Evolutionary conservation across 2,113 vertebrate genomes (phyloP).

Genomic region (Tamias sibiricus): DNA sequence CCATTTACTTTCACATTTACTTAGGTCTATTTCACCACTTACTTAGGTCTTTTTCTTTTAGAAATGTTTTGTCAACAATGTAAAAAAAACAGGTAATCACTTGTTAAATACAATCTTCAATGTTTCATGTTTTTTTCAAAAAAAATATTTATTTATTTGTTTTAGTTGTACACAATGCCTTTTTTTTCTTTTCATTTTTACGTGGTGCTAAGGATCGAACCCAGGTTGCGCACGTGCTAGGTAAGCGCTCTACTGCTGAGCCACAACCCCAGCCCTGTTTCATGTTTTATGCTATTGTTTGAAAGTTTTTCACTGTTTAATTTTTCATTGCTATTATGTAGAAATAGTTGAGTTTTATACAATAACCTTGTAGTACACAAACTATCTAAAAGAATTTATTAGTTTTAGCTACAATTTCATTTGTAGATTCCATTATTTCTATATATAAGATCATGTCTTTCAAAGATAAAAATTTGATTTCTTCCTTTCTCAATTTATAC

Average conservation of each 20-base stretch:
- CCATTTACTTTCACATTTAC: no score
- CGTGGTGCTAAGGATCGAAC: no score
- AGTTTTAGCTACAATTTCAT: neutral
- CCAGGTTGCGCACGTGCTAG: no score
- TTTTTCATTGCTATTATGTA: neutral
- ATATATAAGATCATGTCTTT: neutral
- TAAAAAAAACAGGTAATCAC: neutral
- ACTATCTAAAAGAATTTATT: neutral
- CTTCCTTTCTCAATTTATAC: neutral
- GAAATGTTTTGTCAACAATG: neutral
- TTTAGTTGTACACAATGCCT: no score
- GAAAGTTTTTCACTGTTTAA: neutral
- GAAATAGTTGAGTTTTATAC: neutral
- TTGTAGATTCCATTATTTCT: slow-evolving; percentile 19
- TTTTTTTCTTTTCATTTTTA: no score
- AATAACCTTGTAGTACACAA: neutral
- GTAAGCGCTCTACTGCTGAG: no score
- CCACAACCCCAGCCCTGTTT: no score
- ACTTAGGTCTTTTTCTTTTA: neutral
- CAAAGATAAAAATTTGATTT: neutral
- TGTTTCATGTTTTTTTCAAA: no score
- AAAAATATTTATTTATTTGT: no score
- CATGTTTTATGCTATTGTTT: neutral
- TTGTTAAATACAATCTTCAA: slow-evolving; percentile 1
- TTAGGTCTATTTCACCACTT: neutral